Base-by-base conservation (phyloP, 1,140 invertebrate species). In the Pseudomyrmex sp. region DNA sequence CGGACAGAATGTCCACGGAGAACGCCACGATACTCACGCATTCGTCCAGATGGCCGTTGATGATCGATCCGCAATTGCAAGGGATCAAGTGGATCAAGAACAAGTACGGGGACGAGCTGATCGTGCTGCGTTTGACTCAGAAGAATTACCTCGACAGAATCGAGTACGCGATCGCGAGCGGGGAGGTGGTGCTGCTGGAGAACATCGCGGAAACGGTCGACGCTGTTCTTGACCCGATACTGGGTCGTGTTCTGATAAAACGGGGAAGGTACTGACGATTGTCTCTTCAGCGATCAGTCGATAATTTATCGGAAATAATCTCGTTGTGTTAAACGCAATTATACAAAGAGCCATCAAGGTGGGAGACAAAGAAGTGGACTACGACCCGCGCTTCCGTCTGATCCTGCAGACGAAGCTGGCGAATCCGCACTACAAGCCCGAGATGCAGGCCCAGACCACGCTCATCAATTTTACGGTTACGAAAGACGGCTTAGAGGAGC, bases 11-110 rank as follows among this genome's bases (percentile, higher is more conserved):
- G 98, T 99, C 98, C 7, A 96, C 97, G 0, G 98, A 99, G 94
- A 99, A 99, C 94, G 98, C 98, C 5, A 98, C 97, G 5, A 99
- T 99, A 88, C 95, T 99, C 15, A 97, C 96, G 1, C 98, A 97
- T 93, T 98, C 98, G 0, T 96, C 98, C 61, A 95, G 98, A 59
- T 99, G 98, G 98, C 98, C 98, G 0, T 94, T 99, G 0, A 98
- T 99, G 95, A 99, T 99, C 85, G 98, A 99, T 95, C 98, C 98
- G 2, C 97, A 98, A 91, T 89, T 96, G 91, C 98, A 98, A 96
- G 98, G 98, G 5, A 96, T 99, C n/a, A 99, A 99, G 92, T 99
- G 98, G 98, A 98, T 99, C 62, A 99, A 98, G 94, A 97, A 95
- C 9, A 97, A 96, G 89, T 98, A 97, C 88, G 97, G 96, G 0